A percentile compares a stretch with the other conserved stretches of the same genome.
phyloP scores from a whole-genome alignment of 2,888 invertebrate genomes.

The Ochlodes sylvanus region DNA sequence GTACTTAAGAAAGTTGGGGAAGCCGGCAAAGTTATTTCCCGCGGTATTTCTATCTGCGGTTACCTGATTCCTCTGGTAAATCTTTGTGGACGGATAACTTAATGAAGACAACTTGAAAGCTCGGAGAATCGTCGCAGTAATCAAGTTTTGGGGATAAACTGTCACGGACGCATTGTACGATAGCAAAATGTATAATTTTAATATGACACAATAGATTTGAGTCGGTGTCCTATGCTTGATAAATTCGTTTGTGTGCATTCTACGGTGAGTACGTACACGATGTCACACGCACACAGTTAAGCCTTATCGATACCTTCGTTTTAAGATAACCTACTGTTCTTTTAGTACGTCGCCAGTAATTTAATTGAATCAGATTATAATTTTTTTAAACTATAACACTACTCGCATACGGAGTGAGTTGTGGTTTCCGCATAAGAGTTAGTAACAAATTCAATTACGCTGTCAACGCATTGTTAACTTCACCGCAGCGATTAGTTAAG shows the following conservation, averaged over 20 bases:
- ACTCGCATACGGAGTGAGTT: neutral
- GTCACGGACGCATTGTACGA: neutral
- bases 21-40: slow-evolving; percentile 10
- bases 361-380: too few species aligned
- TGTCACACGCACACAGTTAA: too few species aligned
- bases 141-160: slow-evolving; percentile 9
- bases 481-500: slow-evolving; percentile 1
- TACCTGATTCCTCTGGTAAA: slow-evolving; percentile 14
- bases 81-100: slow-evolving; percentile 22
- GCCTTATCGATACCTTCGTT: too few species aligned
- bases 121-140: slow-evolving; percentile 8
- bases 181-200: neutral
- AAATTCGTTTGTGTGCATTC: too few species aligned
- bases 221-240: too few species aligned
- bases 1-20: slow-evolving; percentile 1
- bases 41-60: slow-evolving; percentile 19
- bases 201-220: too few species aligned
- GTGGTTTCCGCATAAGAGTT: neutral
- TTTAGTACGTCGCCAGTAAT: too few species aligned
- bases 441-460: slow-evolving; percentile 4
- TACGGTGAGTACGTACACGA: too few species aligned
- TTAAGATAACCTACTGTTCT: too few species aligned
- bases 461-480: slow-evolving; percentile 9
- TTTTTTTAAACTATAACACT: neutral
- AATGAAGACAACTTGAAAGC: slow-evolving; percentile 17